Evolutionary conservation across 2,888 invertebrate species (phyloP).

Genomic region (Cheiracanthium punctorium): DNA sequence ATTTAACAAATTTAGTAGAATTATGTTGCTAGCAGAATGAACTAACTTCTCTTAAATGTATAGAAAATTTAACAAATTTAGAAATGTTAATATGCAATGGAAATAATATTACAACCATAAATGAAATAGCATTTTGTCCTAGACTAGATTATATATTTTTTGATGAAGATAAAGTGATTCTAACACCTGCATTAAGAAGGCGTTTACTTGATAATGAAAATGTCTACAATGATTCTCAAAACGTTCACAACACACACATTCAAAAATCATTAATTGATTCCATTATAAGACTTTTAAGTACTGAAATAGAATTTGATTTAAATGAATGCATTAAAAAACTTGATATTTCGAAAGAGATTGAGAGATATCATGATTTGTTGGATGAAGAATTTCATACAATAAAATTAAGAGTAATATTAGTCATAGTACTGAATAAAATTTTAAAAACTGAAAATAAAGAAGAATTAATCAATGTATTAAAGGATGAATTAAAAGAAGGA

Average conservation of each 20-base stretch:
- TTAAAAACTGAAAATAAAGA: background rate
- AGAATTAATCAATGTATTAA: conserved; percentile 7
- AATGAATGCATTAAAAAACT: background rate
- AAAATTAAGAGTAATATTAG: conserved; percentile 6
- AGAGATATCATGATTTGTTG: background rate
- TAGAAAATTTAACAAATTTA: background rate
- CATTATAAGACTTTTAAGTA: background rate
- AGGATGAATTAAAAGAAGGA: conserved; percentile 15
- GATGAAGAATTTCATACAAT: background rate
- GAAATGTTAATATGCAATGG: background rate
- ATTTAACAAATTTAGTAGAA: background rate
- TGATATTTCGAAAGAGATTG: background rate
- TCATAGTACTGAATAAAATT: background rate
- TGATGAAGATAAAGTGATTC: conserved; percentile 1
- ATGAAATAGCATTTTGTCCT: background rate
- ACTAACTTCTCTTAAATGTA: background rate
- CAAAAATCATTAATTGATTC: conserved; percentile 1
- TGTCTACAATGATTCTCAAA: background rate
- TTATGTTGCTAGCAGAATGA: background rate
- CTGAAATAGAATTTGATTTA: background rate
- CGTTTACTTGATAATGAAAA: background rate
- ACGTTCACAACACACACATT: background rate
- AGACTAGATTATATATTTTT: background rate
- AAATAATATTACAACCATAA: background rate
- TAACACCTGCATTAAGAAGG: background rate